Conservation (phyloP, 2,888 invertebrate species). For the Smittia sp. region DNA sequence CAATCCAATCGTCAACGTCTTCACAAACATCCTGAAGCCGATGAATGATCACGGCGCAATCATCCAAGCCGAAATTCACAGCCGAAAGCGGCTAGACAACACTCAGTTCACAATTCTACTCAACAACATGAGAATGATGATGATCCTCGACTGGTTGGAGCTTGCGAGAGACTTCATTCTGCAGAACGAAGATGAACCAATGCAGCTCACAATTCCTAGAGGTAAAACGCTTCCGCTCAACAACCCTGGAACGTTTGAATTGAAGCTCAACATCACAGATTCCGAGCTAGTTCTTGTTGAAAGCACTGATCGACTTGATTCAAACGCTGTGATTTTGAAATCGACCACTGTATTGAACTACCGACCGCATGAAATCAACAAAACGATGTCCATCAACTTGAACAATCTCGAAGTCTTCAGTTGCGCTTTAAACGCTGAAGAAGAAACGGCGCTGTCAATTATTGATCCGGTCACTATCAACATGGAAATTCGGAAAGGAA, state of each 20-base stretch:
- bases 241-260: conserved; percentile 56
- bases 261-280: conserved; percentile 91
- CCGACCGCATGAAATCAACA: conserved; percentile 64
- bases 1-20: conserved; percentile 66
- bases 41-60: conserved; percentile 49
- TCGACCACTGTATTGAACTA: conserved; percentile 87
- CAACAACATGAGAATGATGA: conserved; percentile 93
- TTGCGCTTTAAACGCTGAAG: conserved; percentile 83
- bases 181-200: conserved; percentile 53
- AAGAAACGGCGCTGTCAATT: conserved; percentile 90
- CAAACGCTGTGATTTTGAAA: conserved; percentile 90
- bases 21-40: conserved; percentile 85
- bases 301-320: conserved; percentile 81
- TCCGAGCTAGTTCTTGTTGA: conserved; percentile 94
- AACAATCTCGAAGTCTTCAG: conserved; percentile 92
- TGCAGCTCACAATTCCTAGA: conserved; percentile 43
- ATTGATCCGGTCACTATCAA: conserved; percentile 89
- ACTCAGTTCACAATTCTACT: conserved; percentile 82
- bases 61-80: conserved; percentile 74
- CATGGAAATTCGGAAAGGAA: conserved; percentile 63
- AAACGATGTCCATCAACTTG: conserved; percentile 81
- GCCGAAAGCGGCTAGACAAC: conserved; percentile 65
- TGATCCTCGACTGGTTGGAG: conserved; percentile 92
- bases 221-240: conserved; percentile 42
- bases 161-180: conserved; percentile 76